Evolutionary conservation across 2,888 invertebrate genomes (phyloP).

Genomic region (Platycnemis pennipes): DNA sequence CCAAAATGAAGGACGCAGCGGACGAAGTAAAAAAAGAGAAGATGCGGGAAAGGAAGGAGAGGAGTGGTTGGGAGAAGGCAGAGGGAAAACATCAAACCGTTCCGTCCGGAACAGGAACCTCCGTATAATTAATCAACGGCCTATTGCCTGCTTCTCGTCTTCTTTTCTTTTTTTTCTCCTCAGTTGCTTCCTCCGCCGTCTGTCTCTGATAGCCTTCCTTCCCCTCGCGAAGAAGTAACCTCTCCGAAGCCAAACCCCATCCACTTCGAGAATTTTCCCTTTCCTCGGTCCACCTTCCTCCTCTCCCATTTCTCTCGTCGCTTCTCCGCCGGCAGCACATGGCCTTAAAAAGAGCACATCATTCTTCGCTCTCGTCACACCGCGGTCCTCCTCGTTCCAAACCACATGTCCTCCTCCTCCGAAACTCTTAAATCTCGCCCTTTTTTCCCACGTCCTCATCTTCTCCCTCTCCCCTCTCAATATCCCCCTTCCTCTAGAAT

Average conservation of each 20-base stretch:
- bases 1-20: not conserved
- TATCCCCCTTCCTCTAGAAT: not conserved
- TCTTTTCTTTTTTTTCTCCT: not conserved
- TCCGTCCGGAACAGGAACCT: constrained; percentile 16
- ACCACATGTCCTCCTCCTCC: constrained; percentile 13
- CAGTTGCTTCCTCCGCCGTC: not conserved
- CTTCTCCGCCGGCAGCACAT: constrained; percentile 8
- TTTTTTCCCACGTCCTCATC: not conserved
- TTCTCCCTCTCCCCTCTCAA: not conserved
- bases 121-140: constrained; percentile 56
- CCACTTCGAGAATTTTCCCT: not conserved
- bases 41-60: not conserved
- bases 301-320: no score
- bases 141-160: not conserved
- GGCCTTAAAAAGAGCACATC: constrained; percentile 47
- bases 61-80: not conserved
- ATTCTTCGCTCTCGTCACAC: not conserved
- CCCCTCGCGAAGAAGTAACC: not conserved
- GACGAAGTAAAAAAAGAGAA: not conserved
- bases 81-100: constrained; percentile 33
- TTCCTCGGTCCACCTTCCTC: not conserved
- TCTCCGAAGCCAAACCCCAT: not conserved
- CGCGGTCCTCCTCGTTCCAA: not conserved
- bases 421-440: not conserved
- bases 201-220: not conserved